Percentiles rank a stretch among this genome's conserved stretches.
phyloP scores from a whole-genome alignment of 2,113 vertebrate species.

The Poeciliopsis retropinna region DNA sequence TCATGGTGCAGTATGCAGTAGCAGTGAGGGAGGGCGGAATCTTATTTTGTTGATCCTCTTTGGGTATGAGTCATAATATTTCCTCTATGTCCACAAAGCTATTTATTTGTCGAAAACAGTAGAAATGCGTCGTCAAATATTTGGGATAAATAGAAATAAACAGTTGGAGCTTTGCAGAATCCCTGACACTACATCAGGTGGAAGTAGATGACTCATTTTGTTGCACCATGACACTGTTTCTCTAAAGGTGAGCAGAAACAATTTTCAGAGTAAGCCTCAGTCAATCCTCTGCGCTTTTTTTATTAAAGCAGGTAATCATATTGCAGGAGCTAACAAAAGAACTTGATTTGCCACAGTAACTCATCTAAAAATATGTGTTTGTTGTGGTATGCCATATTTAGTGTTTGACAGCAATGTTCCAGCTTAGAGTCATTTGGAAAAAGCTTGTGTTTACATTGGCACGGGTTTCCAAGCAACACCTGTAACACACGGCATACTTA shows the following conservation, averaged over 20 bases:
- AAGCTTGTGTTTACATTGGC: slow-evolving; percentile 54
- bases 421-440: slow-evolving; percentile 17
- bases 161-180: not conserved
- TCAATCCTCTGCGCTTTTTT: not conserved
- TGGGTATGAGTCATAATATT: not conserved
- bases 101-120: not conserved
- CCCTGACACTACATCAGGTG: slow-evolving; percentile 14
- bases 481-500: slow-evolving; percentile 47
- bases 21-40: slow-evolving; percentile 4
- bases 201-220: slow-evolving; percentile 24
- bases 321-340: not conserved
- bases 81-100: not conserved
- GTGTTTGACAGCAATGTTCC: slow-evolving; percentile 30
- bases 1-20: slow-evolving; percentile 24
- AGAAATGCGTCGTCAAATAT: not conserved
- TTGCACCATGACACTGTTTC: slow-evolving; percentile 12
- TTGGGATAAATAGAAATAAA: not conserved
- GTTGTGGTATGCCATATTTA: slow-evolving; percentile 24
- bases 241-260: slow-evolving; percentile 8
- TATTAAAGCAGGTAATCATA: not conserved
- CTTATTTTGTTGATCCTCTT: not conserved
- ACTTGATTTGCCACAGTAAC: not conserved
- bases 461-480: slow-evolving; percentile 74
- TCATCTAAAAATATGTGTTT: slow-evolving; percentile 1
- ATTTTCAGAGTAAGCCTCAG: slow-evolving; percentile 1